Evolutionary conservation across 1,140 invertebrate genomes (phyloP).

Genomic region (Steinernema feltiae): DNA sequence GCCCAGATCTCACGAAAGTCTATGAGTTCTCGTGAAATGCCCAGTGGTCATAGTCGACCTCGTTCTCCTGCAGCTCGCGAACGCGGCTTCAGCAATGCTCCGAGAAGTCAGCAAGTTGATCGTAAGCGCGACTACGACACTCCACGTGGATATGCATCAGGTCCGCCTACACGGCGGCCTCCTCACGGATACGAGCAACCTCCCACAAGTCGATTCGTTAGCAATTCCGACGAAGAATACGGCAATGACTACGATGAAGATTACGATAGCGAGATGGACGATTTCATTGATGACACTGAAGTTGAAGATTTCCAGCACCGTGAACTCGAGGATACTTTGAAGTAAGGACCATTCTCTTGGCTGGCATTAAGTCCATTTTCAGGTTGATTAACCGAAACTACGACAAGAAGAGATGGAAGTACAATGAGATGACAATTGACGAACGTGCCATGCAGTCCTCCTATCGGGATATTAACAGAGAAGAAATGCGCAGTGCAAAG

Average conservation of each 20-base stretch:
- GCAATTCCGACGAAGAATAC: background rate
- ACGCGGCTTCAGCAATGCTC: background rate
- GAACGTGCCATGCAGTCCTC: conserved; percentile 46
- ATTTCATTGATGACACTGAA: conserved; percentile 51
- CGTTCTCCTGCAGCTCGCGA: background rate
- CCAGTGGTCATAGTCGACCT: background rate
- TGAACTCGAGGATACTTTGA: conserved; percentile 46
- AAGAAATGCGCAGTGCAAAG: conserved; percentile 30
- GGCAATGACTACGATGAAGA: conserved; percentile 33
- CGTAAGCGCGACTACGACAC: background rate
- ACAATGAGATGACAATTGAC: conserved; percentile 49
- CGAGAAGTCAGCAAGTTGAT: background rate
- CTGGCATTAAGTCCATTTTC: conserved; percentile 25
- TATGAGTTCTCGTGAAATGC: background rate
- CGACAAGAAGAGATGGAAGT: conserved; percentile 45
- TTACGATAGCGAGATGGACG: conserved; percentile 51
- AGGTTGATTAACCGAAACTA: conserved; percentile 47
- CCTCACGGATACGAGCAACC: no score
- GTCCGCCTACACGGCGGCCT: no score
- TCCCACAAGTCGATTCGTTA: background rate
- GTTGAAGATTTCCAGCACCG: conserved; percentile 42
- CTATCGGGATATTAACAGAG: conserved; percentile 43
- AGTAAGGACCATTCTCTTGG: conserved; percentile 17
- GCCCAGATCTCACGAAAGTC: background rate
- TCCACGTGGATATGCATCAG: no score